Conservation (phyloP, 2,113 vertebrate species). For the Periophthalmus modestus region DNA sequence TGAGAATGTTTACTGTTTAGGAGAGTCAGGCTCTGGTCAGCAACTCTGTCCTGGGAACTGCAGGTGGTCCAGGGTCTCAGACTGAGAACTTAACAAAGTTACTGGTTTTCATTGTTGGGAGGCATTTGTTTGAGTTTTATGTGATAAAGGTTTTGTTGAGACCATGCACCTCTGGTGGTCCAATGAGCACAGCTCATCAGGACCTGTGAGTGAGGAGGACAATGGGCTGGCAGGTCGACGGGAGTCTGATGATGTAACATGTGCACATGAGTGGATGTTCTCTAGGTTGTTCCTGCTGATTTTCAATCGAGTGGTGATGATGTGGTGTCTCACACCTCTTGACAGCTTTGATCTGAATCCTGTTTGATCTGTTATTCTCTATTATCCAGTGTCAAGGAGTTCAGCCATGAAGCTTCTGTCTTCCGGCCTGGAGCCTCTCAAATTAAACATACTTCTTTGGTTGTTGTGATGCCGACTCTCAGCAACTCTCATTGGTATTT, state of each 20-base stretch:
- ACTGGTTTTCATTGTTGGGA: slow-evolving; percentile 33
- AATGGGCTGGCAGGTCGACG: slow-evolving; percentile 17
- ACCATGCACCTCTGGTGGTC: slow-evolving; percentile 20
- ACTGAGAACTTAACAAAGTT: slow-evolving; percentile 44
- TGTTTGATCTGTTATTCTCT: slow-evolving; percentile 37
- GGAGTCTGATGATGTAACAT: slow-evolving; percentile 3
- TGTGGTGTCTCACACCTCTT: background rate
- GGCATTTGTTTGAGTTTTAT: slow-evolving; percentile 55
- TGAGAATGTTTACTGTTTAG: slow-evolving; percentile 13
- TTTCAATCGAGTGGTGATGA: slow-evolving; percentile 11
- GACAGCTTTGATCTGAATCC: slow-evolving; percentile 24
- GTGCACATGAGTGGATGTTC: background rate
- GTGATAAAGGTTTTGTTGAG: slow-evolving; percentile 35
- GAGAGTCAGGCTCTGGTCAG: slow-evolving; percentile 15
- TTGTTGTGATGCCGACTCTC: slow-evolving; percentile 13
- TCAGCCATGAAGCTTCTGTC: slow-evolving; percentile 1
- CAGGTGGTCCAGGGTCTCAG: slow-evolving; percentile 51
- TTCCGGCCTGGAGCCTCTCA: slow-evolving; percentile 13
- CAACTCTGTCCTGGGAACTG: slow-evolving; percentile 43
- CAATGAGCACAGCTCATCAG: slow-evolving; percentile 14
- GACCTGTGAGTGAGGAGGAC: slow-evolving; percentile 24
- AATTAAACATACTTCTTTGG: slow-evolving; percentile 4
- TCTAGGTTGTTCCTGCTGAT: slow-evolving; percentile 16
- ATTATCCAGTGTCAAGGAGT: slow-evolving; percentile 25
- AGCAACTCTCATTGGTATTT: slow-evolving; percentile 21